Percentiles rank a stretch among this genome's conserved stretches.
phyloP scores from a whole-genome alignment of 2,113 vertebrate species.

The Todiramphus chloris region DNA sequence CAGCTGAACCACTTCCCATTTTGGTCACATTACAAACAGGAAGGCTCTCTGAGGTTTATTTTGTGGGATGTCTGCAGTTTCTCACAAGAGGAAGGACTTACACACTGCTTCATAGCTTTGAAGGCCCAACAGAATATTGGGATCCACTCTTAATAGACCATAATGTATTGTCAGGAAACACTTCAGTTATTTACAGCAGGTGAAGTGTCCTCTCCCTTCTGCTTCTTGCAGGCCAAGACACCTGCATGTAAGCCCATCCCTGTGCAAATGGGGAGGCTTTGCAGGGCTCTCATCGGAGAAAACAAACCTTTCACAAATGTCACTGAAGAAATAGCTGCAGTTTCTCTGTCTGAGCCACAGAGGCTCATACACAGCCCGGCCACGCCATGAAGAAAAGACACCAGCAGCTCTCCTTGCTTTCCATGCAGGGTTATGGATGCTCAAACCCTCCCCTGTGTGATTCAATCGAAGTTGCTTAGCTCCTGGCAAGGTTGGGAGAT shows the following conservation, averaged over 20 bases:
- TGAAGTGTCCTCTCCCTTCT: not conserved
- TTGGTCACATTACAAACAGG: not conserved
- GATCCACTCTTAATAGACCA: not conserved
- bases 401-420: not conserved
- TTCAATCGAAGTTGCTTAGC: not conserved
- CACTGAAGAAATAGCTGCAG: not conserved
- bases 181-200: not conserved
- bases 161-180: not conserved
- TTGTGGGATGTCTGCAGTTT: not conserved
- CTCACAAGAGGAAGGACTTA: not conserved
- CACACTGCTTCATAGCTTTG: not conserved
- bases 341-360: not conserved
- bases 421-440: not conserved
- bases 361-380: not conserved
- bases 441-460: not conserved
- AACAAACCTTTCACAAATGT: not conserved
- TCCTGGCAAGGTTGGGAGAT: not conserved
- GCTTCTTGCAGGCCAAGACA: not conserved
- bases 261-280: not conserved
- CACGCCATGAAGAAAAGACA: not conserved
- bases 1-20: not conserved
- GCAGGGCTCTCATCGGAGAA: not conserved
- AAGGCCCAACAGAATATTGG: not conserved
- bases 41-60: not conserved
- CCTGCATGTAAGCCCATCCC: not conserved